Conservation (phyloP, 2,797 vertebrate species). For the Bothrops alternatus region DNA sequence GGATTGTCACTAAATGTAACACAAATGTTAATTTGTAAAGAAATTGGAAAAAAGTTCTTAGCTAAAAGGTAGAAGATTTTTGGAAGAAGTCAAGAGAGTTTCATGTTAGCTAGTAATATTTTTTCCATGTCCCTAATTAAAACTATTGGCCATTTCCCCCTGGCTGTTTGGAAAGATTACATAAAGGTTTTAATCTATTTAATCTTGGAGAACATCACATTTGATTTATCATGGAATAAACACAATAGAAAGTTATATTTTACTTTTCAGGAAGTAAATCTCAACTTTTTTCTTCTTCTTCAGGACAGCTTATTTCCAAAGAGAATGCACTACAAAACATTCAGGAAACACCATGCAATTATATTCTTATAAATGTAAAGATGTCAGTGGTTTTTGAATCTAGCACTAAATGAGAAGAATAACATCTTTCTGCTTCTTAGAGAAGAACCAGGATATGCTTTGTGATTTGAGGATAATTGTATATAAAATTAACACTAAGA, state of each 20-base stretch:
- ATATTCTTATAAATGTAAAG: background rate
- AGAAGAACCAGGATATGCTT: background rate
- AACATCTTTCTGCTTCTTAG: background rate
- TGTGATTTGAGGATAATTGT: background rate
- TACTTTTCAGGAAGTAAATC: background rate
- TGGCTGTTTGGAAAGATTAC: background rate
- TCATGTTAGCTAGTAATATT: background rate
- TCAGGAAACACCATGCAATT: background rate
- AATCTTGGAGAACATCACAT: background rate
- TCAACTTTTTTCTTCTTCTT: background rate
- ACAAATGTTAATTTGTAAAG: background rate
- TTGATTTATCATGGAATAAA: background rate
- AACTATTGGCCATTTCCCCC: background rate
- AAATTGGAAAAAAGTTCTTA: background rate
- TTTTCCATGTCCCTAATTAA: background rate
- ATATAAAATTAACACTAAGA: background rate
- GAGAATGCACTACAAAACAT: background rate
- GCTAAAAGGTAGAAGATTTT: background rate
- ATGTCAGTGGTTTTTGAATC: background rate
- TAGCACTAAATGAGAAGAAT: background rate
- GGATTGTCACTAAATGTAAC: background rate
- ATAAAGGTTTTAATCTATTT: background rate
- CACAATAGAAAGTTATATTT: background rate
- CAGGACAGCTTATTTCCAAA: background rate
- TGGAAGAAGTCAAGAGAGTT: background rate